Conservation (phyloP, 2,888 invertebrate species). For the Aphelenchoides bicaudatus region DNA sequence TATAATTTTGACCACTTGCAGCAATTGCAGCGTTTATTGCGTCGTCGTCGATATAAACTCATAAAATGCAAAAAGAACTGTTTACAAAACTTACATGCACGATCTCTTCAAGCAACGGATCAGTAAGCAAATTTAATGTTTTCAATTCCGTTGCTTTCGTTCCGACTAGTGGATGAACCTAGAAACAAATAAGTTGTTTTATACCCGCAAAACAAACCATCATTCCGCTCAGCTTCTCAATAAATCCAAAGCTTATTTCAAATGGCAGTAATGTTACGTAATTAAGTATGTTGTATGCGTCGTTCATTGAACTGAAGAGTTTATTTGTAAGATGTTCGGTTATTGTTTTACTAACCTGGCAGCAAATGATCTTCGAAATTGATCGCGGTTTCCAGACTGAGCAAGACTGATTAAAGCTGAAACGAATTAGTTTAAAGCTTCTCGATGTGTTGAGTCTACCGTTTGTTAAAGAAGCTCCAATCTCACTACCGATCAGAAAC, state of each 20-base stretch:
- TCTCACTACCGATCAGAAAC: constrained; percentile 67
- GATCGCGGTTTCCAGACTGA: constrained; percentile 58
- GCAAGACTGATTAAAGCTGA: constrained; percentile 61
- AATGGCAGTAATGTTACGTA: constrained; percentile 65
- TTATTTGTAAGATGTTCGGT: neutral
- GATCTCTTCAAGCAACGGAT: constrained; percentile 48
- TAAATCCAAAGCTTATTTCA: constrained; percentile 62
- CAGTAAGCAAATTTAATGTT: constrained; percentile 47
- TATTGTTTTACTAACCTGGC: constrained; percentile 63
- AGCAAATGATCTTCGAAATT: constrained; percentile 65
- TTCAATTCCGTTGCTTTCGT: constrained; percentile 36
- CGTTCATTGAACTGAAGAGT: constrained; percentile 63
- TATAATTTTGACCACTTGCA: constrained; percentile 18
- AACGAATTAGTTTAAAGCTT: too few relatives aligned
- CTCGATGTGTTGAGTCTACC: constrained; percentile 65
- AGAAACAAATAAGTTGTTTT: too few relatives aligned
- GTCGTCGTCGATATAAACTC: constrained; percentile 27
- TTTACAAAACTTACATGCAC: constrained; percentile 40
- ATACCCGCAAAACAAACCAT: too few relatives aligned
- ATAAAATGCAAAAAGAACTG: constrained; percentile 5
- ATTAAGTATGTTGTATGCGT: constrained; percentile 67
- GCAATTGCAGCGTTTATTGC: constrained; percentile 23
- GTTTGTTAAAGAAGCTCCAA: constrained; percentile 67
- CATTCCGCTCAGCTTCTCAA: constrained; percentile 43
- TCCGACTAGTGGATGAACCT: constrained; percentile 43